Base-by-base conservation (phyloP, 1,140 invertebrate species). In the Eciton burchellii region DNA sequence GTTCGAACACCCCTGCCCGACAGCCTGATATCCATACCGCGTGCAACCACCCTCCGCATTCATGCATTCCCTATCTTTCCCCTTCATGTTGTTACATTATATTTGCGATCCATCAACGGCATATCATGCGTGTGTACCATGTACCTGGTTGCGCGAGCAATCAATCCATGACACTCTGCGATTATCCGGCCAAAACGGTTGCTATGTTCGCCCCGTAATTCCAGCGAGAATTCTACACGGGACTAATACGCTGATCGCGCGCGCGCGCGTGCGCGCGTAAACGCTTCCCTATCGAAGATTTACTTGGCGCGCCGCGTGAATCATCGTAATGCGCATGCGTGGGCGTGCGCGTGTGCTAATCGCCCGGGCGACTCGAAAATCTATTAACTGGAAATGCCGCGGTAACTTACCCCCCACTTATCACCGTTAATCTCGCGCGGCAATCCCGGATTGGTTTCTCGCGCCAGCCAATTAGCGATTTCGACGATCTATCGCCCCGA, bases 351-450 rank as follows among this genome's bases (percentile, higher is more conserved):
- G 24, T n/a, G 52, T 47, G 74, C 35, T 68, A 79, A 79, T 79
- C 68, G 35, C 63, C 12, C n/a, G 49, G 54, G 62, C 66, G 41
- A 79, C 65, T 79, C 74, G 74, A 70, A 79, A 70, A 79, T 79
- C 74, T 79, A 79, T 79, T 79, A 68, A 49, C 56, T 49, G 74
- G 74, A 79, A 79, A 79, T 79, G 68, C 63, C 68, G 29, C 19
- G 68, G 63, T 45, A 29, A 49, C 74, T 77, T 24, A 54, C 62
- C 19, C 45, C 24, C n/a, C n/a, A n/a, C n/a, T 35, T 6, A 35
- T 6, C 35, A 35, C 29, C 26, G 49, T 79, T 79, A 79, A 79
- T 79, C 29, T 79, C 74, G 16, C 35, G 35, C 35, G 35, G 73
- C 47, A 54, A 52, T 35, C 2, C 35, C 35, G 35, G n/a, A 57